Base-by-base conservation (phyloP, 1,140 invertebrate genomes). In the Drosophila watanabei region DNA sequence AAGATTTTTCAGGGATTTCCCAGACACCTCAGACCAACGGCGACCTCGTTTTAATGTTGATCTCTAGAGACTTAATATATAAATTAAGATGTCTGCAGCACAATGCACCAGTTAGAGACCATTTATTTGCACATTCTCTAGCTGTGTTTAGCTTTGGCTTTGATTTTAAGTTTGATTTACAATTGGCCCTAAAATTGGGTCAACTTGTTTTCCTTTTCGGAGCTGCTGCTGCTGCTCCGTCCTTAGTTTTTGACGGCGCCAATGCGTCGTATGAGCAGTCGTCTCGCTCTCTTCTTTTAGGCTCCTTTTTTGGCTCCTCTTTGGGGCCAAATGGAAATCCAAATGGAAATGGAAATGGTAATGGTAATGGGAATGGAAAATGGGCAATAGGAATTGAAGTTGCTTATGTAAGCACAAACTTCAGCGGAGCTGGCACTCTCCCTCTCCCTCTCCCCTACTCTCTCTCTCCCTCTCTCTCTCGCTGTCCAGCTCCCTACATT, bases 181-280 rank as follows among this genome's bases (percentile, higher is more conserved):
- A 72, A 72, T 72, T 72, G 70, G 35, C 54, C 35, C 54, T 7
- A 57, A 72, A 72, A 72, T 72, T 72, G 70, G 70, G 70, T 72
- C 70, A 72, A 72, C 66, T 41, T 59, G 69, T 72, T 72, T 69
- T 48, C 45, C 49, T 69, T 71, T 71, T 57, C 33, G 51, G 51
- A 35, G 48, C 24, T 49, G 24, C 24, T 49, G 8, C 43, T 7
- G n/a, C 30, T 3, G 33, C 48, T 60, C 18, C 43, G 64, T 39
- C 48, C 69, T 41, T 24, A 46, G 54, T 59, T 65, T 78, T 68
- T 75, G 70, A 69, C 39, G 79, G 73, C 79, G 80, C 62, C 72
- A 78, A 82, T 81, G 65, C 65, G 82, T 72, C 78, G 82, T 85
- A 86, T 86, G 82, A 75, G 82, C 72, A 84, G 85, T 68, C 65